Percentiles rank a stretch among this genome's conserved stretches.
Conservation (phyloP, 2,113 vertebrate genomes). For the Gallinago jamesoni region DNA sequence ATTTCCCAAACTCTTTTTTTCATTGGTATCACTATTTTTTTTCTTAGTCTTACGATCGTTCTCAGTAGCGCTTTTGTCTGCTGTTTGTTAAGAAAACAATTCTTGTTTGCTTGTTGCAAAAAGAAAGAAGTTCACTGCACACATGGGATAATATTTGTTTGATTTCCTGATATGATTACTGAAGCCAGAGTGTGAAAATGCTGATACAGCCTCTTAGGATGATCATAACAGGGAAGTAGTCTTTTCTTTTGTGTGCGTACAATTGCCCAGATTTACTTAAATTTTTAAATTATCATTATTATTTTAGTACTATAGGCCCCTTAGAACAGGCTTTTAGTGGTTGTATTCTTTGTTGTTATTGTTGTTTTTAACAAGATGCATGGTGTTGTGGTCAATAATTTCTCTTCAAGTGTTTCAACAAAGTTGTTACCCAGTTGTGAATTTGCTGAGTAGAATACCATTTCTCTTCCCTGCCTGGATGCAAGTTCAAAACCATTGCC, state of each 20-base stretch:
- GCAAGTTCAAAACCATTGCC: not conserved
- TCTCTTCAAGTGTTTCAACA: not conserved
- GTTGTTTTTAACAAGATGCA: not conserved
- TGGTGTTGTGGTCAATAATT: not conserved
- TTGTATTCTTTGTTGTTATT: not conserved
- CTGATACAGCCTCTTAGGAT: slow-evolving; percentile 1
- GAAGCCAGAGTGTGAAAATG: slow-evolving; percentile 21
- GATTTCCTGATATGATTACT: slow-evolving; percentile 20
- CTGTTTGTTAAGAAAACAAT: slow-evolving; percentile 47
- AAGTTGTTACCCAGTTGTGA: not conserved
- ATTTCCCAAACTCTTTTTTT: not conserved
- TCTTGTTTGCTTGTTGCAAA: slow-evolving; percentile 14
- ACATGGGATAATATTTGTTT: slow-evolving; percentile 25
- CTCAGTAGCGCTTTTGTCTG: slow-evolving; percentile 9
- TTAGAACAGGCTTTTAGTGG: not conserved
- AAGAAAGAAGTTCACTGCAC: not conserved
- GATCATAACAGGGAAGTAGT: not conserved
- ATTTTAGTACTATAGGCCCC: not conserved
- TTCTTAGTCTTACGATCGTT: not conserved
- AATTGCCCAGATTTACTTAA: not conserved
- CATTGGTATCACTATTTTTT: not conserved
- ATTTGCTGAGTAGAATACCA: not conserved
- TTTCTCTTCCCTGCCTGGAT: not conserved
- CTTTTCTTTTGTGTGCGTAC: not conserved
- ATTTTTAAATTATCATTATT: not conserved